Evolutionary conservation across 2,113 vertebrate genomes (phyloP).

Genomic region (Nycticebus coucang): DNA sequence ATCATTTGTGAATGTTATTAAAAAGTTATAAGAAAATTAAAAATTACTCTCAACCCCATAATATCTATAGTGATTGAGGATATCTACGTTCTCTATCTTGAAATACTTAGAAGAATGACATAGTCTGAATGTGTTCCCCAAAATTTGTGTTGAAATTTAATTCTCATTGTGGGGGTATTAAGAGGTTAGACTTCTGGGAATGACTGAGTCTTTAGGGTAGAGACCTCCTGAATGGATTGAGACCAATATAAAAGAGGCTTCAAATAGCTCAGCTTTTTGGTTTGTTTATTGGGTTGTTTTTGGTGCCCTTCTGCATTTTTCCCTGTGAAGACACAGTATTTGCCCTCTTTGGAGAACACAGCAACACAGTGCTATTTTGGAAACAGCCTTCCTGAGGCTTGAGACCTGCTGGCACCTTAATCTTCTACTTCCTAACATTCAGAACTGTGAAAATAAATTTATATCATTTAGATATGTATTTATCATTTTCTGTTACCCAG

Average conservation of each 20-base stretch:
- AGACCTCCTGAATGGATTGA: no score
- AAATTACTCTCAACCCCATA: background rate
- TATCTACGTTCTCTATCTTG: background rate
- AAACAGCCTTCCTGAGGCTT: background rate
- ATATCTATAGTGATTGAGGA: background rate
- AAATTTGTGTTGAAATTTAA: background rate
- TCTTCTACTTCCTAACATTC: background rate
- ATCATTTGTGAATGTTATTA: background rate
- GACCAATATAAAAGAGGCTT: background rate
- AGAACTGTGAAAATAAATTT: background rate
- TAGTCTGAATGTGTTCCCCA: background rate
- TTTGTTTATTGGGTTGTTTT: background rate
- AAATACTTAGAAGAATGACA: background rate
- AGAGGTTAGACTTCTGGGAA: background rate
- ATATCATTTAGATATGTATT: background rate
- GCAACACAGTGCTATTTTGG: background rate
- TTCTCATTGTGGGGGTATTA: background rate
- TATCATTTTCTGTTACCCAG: background rate
- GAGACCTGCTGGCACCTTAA: rapidly evolving
- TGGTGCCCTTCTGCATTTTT: background rate
- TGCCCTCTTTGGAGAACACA: no score
- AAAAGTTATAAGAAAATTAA: background rate
- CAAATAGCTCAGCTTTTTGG: background rate
- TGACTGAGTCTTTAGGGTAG: background rate
- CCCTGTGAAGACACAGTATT: background rate